Percentiles rank a stretch among this genome's conserved stretches.
These are phyloP conservation scores for Caenorhabditis sp. DNA, from an alignment of 2,888 invertebrate species.

Conservation along the genomic window DNA sequence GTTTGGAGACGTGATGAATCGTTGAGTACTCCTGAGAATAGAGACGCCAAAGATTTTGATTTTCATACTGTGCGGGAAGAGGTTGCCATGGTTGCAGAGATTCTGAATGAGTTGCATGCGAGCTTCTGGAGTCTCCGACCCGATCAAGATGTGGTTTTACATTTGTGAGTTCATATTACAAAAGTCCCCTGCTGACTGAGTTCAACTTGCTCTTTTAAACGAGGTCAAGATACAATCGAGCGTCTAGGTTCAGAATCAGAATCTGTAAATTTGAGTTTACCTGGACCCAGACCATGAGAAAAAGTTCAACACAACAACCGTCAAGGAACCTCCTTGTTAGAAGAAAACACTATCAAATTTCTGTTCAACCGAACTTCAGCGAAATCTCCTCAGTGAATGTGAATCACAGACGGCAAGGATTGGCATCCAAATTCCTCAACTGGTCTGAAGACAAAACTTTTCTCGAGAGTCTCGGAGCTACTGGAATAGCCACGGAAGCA, in stretches of 20 bases:
- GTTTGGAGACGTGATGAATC: constrained; percentile 53
- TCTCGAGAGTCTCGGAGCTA: constrained; percentile 36
- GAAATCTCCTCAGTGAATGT: constrained; percentile 55
- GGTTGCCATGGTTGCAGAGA: constrained; percentile 55
- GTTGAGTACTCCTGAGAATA: constrained; percentile 17
- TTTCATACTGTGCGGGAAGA: constrained; percentile 43
- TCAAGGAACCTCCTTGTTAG: no score
- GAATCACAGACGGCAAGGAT: constrained; percentile 56
- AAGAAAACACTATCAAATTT: not conserved
- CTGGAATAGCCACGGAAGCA: constrained; percentile 62
- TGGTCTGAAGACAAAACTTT: constrained; percentile 39
- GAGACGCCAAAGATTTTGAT: constrained; percentile 44
- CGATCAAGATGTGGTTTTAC: constrained; percentile 53
- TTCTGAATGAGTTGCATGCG: constrained; percentile 61
- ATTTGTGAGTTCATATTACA: constrained; percentile 55
- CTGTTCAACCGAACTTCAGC: constrained; percentile 40
- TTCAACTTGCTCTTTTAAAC: no score
- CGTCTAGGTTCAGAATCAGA: no score
- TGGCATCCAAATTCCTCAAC: constrained; percentile 58
- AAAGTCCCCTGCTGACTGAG: no score
- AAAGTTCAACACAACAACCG: no score
- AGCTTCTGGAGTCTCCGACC: constrained; percentile 55
- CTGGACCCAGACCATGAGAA: no score
- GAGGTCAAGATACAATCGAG: no score
- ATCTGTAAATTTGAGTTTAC: no score